Percentiles rank a stretch among this genome's conserved stretches.
phyloP scores from a whole-genome alignment of 2,888 invertebrate genomes.

The Dryobotodes eremita region DNA sequence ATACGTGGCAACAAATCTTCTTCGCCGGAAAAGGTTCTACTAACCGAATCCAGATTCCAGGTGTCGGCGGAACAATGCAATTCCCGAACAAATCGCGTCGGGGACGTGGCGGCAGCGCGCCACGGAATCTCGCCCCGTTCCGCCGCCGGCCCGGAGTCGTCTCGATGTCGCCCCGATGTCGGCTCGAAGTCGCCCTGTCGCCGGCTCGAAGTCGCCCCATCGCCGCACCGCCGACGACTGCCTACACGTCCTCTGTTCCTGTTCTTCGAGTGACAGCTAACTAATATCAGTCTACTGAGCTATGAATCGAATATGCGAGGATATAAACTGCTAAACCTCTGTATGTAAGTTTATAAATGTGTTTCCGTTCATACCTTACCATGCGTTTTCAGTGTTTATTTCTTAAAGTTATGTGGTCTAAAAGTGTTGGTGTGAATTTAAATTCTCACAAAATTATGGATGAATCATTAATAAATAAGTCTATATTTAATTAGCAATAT shows the following conservation, averaged over 20 bases:
- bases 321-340: conserved; percentile 44
- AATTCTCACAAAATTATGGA: not conserved
- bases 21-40: conserved; percentile 74
- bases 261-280: conserved; percentile 63
- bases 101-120: conserved; percentile 62
- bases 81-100: conserved; percentile 85
- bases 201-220: not conserved
- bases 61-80: conserved; percentile 87
- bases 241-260: conserved; percentile 54
- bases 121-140: conserved; percentile 24
- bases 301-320: conserved; percentile 59
- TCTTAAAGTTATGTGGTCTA: not conserved
- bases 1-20: conserved; percentile 77
- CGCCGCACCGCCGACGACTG: conserved; percentile 13
- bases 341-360: conserved; percentile 23
- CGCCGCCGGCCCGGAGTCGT: conserved; percentile 31
- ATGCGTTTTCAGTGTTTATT: not conserved
- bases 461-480: not conserved
- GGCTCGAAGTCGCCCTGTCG: conserved; percentile 1
- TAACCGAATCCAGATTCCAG: conserved; percentile 87
- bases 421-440: not conserved
- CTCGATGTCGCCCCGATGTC: conserved; percentile 27
- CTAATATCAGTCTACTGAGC: conserved; percentile 66
- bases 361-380: conserved; percentile 10
- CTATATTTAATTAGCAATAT: not conserved